Evolutionary conservation across 2,888 invertebrate species (phyloP).

Genomic region (Drosophila glabriapex): DNA sequence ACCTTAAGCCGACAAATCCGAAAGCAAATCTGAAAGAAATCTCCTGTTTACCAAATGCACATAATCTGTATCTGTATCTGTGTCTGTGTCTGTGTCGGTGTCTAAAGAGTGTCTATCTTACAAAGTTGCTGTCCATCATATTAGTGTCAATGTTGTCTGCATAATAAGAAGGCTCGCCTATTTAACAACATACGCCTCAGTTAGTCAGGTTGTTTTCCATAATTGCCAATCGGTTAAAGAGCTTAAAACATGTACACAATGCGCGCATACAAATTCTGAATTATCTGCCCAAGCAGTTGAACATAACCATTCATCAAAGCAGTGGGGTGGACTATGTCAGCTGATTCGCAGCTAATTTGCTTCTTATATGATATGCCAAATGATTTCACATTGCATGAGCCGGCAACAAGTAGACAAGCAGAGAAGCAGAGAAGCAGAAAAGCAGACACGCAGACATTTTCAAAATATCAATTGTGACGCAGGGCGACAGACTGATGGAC

Average conservation of each 20-base stretch:
- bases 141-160: slow-evolving; percentile 20
- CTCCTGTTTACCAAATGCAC: background rate
- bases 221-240: slow-evolving; percentile 30
- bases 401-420: slow-evolving; percentile 33
- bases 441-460: slow-evolving; percentile 9
- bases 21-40: background rate
- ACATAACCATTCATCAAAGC: slow-evolving; percentile 60
- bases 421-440: slow-evolving; percentile 36
- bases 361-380: slow-evolving; percentile 23
- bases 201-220: slow-evolving; percentile 31
- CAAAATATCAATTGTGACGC: background rate
- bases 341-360: slow-evolving; percentile 51
- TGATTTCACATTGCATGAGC: slow-evolving; percentile 37
- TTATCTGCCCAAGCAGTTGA: slow-evolving; percentile 39
- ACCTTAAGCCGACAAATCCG: background rate
- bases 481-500: background rate
- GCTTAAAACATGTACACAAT: background rate
- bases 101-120: background rate
- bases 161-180: slow-evolving; percentile 8
- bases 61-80: background rate
- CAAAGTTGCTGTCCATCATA: slow-evolving; percentile 21
- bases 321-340: slow-evolving; percentile 37
- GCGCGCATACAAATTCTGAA: slow-evolving; percentile 10
- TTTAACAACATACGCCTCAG: slow-evolving; percentile 10
- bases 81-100: background rate